phyloP scores from a whole-genome alignment of 2,888 invertebrate species.

The Cosmia trapezina region DNA sequence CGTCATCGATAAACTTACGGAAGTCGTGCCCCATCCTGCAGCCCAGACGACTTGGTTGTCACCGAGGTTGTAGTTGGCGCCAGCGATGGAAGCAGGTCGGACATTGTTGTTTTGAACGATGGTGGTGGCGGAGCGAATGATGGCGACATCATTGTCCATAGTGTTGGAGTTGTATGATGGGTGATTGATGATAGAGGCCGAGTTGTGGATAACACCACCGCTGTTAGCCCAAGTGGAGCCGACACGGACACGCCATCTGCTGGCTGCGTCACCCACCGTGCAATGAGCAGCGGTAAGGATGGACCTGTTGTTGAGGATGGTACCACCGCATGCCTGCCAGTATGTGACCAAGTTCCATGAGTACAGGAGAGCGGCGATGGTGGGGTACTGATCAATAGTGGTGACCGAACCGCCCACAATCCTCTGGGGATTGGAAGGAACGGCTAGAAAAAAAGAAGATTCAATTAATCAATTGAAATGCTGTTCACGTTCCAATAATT shows the following conservation, averaged over 20 bases:
- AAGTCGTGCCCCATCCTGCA: slow-evolving; percentile 74
- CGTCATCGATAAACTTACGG: slow-evolving; percentile 66
- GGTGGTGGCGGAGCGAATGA: slow-evolving; percentile 62
- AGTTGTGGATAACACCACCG: slow-evolving; percentile 67
- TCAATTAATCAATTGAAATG: background rate
- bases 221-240: slow-evolving; percentile 70
- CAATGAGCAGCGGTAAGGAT: slow-evolving; percentile 67
- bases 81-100: slow-evolving; percentile 69
- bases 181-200: slow-evolving; percentile 59
- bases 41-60: too few species aligned
- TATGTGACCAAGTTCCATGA: slow-evolving; percentile 46
- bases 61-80: slow-evolving; percentile 69
- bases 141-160: slow-evolving; percentile 68
- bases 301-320: slow-evolving; percentile 65
- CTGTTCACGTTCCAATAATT: background rate
- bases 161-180: slow-evolving; percentile 56
- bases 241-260: slow-evolving; percentile 66
- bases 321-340: slow-evolving; percentile 66
- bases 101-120: slow-evolving; percentile 61
- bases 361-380: slow-evolving; percentile 60
- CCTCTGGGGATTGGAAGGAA: slow-evolving; percentile 59
- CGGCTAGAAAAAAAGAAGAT: slow-evolving; percentile 48
- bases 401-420: slow-evolving; percentile 73
- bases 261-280: slow-evolving; percentile 44
- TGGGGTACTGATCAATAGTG: slow-evolving; percentile 62